These are phyloP conservation scores for Phymastichus coffea DNA, from an alignment of 1,140 invertebrate species.

Conservation along the genomic window DNA sequence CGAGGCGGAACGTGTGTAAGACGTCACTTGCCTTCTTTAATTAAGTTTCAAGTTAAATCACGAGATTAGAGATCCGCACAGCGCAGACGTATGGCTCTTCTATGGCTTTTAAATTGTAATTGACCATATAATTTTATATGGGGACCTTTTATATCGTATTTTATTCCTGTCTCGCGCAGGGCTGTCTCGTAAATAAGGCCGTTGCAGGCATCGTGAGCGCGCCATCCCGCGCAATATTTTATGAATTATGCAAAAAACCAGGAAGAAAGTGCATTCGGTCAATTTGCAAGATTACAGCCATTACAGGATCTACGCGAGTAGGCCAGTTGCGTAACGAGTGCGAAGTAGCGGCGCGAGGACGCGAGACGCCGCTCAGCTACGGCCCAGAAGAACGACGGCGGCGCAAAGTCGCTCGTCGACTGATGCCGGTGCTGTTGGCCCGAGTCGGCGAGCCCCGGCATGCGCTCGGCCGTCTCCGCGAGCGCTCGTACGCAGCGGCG, in stretches of 20 bases:
- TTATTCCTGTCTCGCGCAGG: constrained; percentile 12
- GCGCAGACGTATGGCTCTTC: background rate
- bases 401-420: constrained; percentile 26
- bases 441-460: too few species aligned
- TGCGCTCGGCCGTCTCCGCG: background rate
- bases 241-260: too few species aligned
- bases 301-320: too few species aligned
- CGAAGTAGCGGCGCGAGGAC: background rate
- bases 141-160: background rate
- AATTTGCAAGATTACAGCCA: too few species aligned
- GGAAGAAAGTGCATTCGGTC: too few species aligned
- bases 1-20: background rate
- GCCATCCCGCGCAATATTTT: too few species aligned
- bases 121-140: constrained; percentile 18
- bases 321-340: too few species aligned
- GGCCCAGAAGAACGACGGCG: background rate
- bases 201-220: too few species aligned
- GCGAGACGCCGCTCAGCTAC: constrained; percentile 7
- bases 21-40: constrained; percentile 19
- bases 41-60: constrained; percentile 18
- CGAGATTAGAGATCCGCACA: constrained; percentile 1
- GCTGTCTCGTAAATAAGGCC: constrained; percentile 9
- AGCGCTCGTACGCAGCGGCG: background rate
- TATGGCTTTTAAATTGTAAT: constrained; percentile 17
- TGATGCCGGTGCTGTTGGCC: too few species aligned